A percentile compares a stretch with the other conserved stretches of the same genome.
Evolutionary conservation across 2,888 invertebrate species (phyloP).

Genomic region (Eupelmus urozonus): DNA sequence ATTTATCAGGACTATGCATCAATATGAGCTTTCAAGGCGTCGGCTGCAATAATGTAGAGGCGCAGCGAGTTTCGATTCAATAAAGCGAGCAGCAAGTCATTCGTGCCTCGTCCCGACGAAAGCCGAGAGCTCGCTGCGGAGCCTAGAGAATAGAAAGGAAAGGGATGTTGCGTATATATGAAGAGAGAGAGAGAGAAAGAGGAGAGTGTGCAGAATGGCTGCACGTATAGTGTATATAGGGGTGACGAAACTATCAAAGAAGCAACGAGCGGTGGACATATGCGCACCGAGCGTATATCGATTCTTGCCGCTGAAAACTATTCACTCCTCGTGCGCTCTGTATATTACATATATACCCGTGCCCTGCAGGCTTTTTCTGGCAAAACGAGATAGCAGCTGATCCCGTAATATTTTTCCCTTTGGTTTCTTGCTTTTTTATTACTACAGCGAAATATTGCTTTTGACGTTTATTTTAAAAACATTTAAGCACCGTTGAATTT

Average conservation of each 20-base stretch:
- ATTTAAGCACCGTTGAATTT: no score
- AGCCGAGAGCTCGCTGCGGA: no score
- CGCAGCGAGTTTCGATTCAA: not conserved
- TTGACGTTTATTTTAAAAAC: no score
- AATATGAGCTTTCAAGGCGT: slow-evolving; percentile 2
- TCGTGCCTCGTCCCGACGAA: not conserved
- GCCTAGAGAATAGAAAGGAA: not conserved
- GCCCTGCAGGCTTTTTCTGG: no score
- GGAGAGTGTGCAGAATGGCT: slow-evolving; percentile 3
- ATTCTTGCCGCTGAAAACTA: slow-evolving; percentile 33
- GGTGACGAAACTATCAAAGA: slow-evolving; percentile 51
- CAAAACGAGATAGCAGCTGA: no score
- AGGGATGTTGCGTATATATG: not conserved
- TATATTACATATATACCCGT: no score
- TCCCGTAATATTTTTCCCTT: no score
- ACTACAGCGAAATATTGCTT: no score
- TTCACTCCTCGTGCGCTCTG: not conserved
- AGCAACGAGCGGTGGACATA: slow-evolving; percentile 47
- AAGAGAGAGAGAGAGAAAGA: not conserved
- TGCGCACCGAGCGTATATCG: slow-evolving; percentile 48
- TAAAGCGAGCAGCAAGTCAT: not conserved
- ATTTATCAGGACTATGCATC: not conserved
- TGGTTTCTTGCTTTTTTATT: no score
- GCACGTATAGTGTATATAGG: slow-evolving; percentile 1
- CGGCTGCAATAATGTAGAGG: not conserved